Evolutionary conservation across 2,888 invertebrate genomes (phyloP), one percentile per base, ranked within the genome.

Genomic region (Mantis religiosa): DNA sequence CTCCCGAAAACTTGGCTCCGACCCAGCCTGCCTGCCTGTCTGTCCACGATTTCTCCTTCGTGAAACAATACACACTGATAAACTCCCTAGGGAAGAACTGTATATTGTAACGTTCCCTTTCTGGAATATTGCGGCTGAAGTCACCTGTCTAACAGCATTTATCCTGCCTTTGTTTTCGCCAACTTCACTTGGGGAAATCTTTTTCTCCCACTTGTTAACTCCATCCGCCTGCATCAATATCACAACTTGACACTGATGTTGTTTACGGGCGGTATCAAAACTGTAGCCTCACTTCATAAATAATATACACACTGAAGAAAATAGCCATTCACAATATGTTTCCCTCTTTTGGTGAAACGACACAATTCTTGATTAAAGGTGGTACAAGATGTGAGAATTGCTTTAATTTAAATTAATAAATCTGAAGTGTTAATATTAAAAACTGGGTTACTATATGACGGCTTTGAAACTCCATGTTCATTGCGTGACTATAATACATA

Each of bases 1-100:
- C 91, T 91, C 90, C 87, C 71, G 82, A 82, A 41, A 54, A 28
- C 88, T 47, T n/a, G 28, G 83, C 28, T 82, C n/a, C 34, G 27
- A 7, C 87, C 86, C 25, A 86, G 20, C 87, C 81, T 20, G 54
- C 1, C 54, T 71, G 54, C 20, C 54, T 25, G 25, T 25, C 15
- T 25, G 54, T 20, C 54, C 25, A 25, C 54, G 54, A 71, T 71
- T 71, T 71, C 54, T 71, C 54, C 54, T 71, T 71, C 54, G 54
- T 71, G 54, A 71, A 71, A 71, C 54, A 71, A 71, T 71, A 71
- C 54, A 71, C 54, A 71, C 54, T 71, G 54, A 71, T 71, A 71
- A 71, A 71, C 54, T 71, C 54, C 54, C 54, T 71, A 15, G 54
- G 54, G 54, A 71, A 25, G 54, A 71, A 71, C 54, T 71, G 25